Percentiles rank a stretch among this genome's conserved stretches.
Evolutionary conservation across 2,888 invertebrate genomes (phyloP).

Genomic region (Temnothorax ravouxi): DNA sequence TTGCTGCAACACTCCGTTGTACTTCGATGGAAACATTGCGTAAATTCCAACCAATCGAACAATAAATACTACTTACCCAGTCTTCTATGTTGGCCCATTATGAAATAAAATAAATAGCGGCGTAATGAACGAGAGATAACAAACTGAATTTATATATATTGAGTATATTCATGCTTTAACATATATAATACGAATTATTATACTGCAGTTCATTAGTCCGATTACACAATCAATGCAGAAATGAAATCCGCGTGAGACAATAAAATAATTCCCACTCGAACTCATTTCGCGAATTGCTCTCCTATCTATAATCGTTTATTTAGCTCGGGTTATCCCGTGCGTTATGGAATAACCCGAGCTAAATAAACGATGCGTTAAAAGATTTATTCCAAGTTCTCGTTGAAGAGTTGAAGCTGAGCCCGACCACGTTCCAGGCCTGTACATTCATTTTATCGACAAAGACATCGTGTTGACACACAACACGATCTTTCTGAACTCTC

Average conservation of each 20-base stretch:
- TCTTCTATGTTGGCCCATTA: conserved; percentile 5
- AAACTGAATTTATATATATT: conserved; percentile 28
- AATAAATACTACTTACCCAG: background rate
- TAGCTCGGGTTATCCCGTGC: background rate
- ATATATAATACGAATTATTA: conserved; percentile 19
- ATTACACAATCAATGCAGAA: conserved; percentile 6
- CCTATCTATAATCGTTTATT: conserved; percentile 4
- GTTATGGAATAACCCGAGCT: too few species aligned
- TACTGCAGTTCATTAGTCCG: conserved; percentile 24
- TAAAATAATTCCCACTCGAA: conserved; percentile 9
- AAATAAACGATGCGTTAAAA: too few species aligned
- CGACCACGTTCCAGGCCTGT: background rate
- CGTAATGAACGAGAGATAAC: conserved; percentile 7
- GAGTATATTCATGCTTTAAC: conserved; percentile 11
- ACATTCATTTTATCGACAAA: background rate
- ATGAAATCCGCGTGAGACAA: conserved; percentile 18
- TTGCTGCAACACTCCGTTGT: conserved; percentile 21
- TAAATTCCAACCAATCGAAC: conserved; percentile 58
- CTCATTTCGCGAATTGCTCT: background rate
- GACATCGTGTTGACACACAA: background rate
- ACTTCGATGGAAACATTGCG: conserved; percentile 49
- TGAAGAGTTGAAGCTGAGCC: background rate
- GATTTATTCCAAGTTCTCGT: background rate
- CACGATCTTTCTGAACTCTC: conserved; percentile 24
- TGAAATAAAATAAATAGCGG: conserved; percentile 15